A percentile compares a stretch with the other conserved stretches of the same genome.
These are phyloP conservation scores for Percopsis transmontana DNA, from an alignment of 2,113 vertebrate genomes.

Conservation along the genomic window DNA sequence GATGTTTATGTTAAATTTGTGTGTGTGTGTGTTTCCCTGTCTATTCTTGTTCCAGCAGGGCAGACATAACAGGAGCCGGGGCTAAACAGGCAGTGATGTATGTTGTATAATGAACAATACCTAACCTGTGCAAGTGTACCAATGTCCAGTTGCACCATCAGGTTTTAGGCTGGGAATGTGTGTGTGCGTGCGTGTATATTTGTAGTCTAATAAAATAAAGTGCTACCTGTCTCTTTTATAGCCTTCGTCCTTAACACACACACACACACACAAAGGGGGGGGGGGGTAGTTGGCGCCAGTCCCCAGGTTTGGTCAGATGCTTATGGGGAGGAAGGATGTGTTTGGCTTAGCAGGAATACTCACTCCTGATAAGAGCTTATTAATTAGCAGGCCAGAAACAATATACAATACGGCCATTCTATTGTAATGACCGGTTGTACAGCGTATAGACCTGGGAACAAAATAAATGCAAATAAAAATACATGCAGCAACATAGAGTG, in stretches of 20 bases:
- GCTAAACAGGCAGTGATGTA: constrained; percentile 24
- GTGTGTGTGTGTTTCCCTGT: too few species aligned
- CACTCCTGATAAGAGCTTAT: constrained; percentile 51
- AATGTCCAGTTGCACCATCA: not conserved
- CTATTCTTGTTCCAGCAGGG: constrained; percentile 8
- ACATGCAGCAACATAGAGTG: too few species aligned
- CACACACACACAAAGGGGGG: not conserved
- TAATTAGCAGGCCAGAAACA: constrained; percentile 42
- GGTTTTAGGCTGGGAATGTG: not conserved
- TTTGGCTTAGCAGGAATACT: constrained; percentile 34
- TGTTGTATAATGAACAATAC: not conserved
- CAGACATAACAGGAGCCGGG: constrained; percentile 34
- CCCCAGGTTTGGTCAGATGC: constrained; percentile 14
- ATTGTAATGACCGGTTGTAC: not conserved
- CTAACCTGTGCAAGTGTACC: not conserved
- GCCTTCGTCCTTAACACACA: not conserved
- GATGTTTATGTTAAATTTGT: not conserved
- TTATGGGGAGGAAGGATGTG: constrained; percentile 50
- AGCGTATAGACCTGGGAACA: too few species aligned
- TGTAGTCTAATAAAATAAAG: not conserved
- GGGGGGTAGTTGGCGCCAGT: constrained; percentile 34
- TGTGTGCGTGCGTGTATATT: constrained; percentile 3
- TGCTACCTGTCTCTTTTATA: not conserved
- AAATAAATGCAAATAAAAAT: too few species aligned
- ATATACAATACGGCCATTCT: constrained; percentile 43